Percentiles rank a stretch among this genome's conserved stretches.
Conservation (phyloP, 2,113 vertebrate species). For the Benitochromis conjunctus region DNA sequence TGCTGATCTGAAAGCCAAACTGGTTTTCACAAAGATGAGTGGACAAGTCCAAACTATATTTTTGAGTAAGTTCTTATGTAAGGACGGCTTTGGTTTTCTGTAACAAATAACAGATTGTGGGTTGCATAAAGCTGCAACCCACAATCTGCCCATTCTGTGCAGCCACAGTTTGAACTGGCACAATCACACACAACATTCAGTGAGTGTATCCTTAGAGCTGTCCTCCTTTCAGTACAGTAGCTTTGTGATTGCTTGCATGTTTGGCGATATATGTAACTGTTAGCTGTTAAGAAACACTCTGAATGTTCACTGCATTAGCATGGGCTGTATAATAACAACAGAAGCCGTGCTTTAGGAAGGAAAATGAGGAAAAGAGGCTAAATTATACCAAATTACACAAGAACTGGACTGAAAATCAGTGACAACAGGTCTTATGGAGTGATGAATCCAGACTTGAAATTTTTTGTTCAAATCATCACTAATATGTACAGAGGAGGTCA, state of each 20-base stretch:
- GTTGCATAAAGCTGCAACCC: neutral
- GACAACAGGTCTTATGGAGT: neutral
- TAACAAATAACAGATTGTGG: neutral
- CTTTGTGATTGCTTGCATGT: neutral
- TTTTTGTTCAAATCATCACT: neutral
- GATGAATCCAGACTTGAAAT: neutral
- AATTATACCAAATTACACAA: neutral
- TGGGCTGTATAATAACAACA: neutral
- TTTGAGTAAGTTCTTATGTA: neutral
- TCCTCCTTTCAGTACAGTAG: neutral
- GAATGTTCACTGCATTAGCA: neutral
- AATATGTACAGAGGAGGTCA: neutral
- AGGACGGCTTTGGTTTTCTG: neutral
- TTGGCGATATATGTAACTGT: neutral
- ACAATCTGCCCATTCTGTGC: neutral
- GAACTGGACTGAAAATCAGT: neutral
- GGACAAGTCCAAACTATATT: neutral
- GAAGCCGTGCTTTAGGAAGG: neutral
- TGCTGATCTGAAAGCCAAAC: neutral
- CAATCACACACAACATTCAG: neutral
- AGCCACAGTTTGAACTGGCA: neutral
- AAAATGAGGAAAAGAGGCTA: neutral
- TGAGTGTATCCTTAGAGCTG: neutral
- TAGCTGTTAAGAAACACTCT: neutral
- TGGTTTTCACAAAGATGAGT: neutral